These are phyloP conservation scores for Teleopsis dalmanni DNA, from an alignment of 1,140 invertebrate genomes.

Conservation along the genomic window DNA sequence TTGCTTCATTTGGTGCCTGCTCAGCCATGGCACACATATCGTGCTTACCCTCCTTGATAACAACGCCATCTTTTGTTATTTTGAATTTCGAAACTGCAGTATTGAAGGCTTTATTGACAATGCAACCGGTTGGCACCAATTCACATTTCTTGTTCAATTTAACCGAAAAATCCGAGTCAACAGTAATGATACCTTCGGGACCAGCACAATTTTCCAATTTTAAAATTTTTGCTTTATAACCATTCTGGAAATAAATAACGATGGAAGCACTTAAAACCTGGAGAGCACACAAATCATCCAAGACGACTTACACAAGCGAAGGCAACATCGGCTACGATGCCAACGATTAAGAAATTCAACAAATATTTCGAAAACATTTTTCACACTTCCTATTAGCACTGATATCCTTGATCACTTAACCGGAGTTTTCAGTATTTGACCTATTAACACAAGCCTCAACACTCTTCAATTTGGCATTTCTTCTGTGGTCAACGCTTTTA, in stretches of 20 bases:
- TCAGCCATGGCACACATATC: conserved; percentile 33
- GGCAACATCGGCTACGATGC: conserved; percentile 15
- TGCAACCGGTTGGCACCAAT: conserved; percentile 31
- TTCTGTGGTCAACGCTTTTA: too few species aligned
- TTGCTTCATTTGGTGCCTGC: conserved; percentile 26
- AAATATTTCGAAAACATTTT: conserved; percentile 1
- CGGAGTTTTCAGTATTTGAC: background rate
- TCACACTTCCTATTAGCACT: too few species aligned
- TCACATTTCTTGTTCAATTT: conserved; percentile 42
- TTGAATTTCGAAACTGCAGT: conserved; percentile 33
- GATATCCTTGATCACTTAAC: background rate
- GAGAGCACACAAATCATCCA: background rate
- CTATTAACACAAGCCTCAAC: too few species aligned
- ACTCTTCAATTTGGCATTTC: too few species aligned
- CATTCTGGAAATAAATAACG: conserved; percentile 21
- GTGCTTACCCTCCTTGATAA: conserved; percentile 37
- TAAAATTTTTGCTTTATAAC: conserved; percentile 37
- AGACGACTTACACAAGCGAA: conserved; percentile 34
- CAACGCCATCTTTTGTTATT: conserved; percentile 33
- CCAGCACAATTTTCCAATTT: conserved; percentile 40
- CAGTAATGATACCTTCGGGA: conserved; percentile 23
- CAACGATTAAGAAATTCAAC: background rate
- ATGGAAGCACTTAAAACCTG: background rate
- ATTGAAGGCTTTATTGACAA: conserved; percentile 30
- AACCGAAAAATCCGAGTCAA: conserved; percentile 25